Evolutionary conservation across 2,797 vertebrate species (phyloP), one percentile per base, ranked within the genome.

Genomic region (Pristis pectinata): DNA sequence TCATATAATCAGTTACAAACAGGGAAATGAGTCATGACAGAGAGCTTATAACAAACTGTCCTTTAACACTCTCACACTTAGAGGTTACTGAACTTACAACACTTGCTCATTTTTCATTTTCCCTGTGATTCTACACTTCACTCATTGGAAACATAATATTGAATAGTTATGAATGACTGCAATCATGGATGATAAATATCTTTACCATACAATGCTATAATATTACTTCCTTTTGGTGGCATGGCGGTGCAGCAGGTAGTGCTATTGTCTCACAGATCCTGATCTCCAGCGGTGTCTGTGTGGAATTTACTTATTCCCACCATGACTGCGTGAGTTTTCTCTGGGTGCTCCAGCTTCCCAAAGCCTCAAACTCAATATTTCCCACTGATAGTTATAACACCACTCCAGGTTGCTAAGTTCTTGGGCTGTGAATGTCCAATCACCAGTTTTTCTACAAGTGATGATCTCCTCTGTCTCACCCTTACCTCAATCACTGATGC

Each of bases 1-100:
- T 89, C 85, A 64, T 59, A 59, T 89, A 59, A 89, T 34, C 56
- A 64, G 56, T 89, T n/a, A 64, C 53, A 89, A 61, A 93, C 44
- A 41, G 30, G 37, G 67, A 74, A 93, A 93, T 93, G 72, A 93
- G 44, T 72, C 70, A 44, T 27, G 30, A 24, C 27, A 44, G 22
- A 93, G 61, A 93, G 11, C 64, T 93, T 19, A 93, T 74, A 93
- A 64, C 37, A 93, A 64, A 37, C 91, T 41, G 7, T 11, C 67
- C 10, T 49, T 27, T 72, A 30, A 30, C 64, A 74, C 64, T 49
- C 64, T 70, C 64, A 93, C 70, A 19, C 41, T 49, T 49, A 27
- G 64, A 72, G 44, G 67, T 30, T 72, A 53, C 64, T 53, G 67
- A 70, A 74, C 67, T 30, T 30, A 64, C 30, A 49, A 93, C 41